Percentiles rank a stretch among this genome's conserved stretches.
Evolutionary conservation across 2,888 invertebrate species (phyloP).

Genomic region (Oscheius myriophilus): DNA sequence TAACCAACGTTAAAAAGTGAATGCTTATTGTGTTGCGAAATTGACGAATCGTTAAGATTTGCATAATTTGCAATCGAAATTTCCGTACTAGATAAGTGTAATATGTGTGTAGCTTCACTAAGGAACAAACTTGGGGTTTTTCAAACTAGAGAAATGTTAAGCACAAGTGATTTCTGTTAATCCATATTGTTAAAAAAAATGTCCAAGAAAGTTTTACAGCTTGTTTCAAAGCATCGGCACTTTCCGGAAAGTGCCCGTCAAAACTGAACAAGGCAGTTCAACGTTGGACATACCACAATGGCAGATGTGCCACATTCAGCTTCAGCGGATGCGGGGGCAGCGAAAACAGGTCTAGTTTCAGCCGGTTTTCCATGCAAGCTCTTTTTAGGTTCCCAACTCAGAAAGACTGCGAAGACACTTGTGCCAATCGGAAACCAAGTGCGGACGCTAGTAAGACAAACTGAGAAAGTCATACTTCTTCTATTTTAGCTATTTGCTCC

Average conservation of each 20-base stretch:
- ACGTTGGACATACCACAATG: constrained; percentile 49
- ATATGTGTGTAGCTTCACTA: too few relatives aligned
- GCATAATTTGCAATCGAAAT: too few relatives aligned
- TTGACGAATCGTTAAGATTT: too few relatives aligned
- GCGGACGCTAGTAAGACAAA: constrained; percentile 40
- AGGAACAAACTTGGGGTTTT: too few relatives aligned
- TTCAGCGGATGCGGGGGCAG: constrained; percentile 58
- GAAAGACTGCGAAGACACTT: constrained; percentile 50
- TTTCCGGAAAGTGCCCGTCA: constrained; percentile 48
- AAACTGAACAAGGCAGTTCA: constrained; percentile 41
- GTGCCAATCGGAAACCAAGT: constrained; percentile 51
- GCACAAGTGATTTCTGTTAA: too few relatives aligned
- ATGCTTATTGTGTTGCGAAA: too few relatives aligned
- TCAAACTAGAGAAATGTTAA: too few relatives aligned
- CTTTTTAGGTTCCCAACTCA: constrained; percentile 46
- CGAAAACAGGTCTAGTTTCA: constrained; percentile 41
- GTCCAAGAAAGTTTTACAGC: constrained; percentile 44
- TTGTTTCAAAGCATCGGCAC: constrained; percentile 53
- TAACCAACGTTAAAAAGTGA: too few relatives aligned
- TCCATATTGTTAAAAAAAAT: too few relatives aligned
- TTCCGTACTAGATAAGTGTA: too few relatives aligned
- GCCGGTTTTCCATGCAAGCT: background rate
- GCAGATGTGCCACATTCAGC: constrained; percentile 36
- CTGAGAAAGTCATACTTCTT: background rate
- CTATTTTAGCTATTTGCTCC: constrained; percentile 53